Conservation (phyloP, 1,140 invertebrate genomes). For the Popillia japonica region DNA sequence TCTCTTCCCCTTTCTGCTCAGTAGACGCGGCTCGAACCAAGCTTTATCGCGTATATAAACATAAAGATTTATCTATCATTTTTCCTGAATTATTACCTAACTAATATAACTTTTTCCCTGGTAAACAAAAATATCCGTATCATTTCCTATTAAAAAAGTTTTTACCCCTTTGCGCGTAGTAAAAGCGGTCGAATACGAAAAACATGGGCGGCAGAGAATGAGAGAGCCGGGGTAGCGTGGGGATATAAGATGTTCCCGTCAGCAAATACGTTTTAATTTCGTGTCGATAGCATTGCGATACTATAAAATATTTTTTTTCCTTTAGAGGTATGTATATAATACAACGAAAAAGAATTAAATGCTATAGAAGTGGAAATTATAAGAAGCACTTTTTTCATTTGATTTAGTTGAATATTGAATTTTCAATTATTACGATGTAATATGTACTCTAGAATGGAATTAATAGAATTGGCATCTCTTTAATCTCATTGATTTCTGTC, state of each 20-base stretch:
- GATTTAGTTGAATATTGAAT: no score
- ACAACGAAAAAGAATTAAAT: not conserved
- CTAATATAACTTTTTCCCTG: constrained; percentile 29
- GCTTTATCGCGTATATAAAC: constrained; percentile 37
- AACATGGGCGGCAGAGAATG: not conserved
- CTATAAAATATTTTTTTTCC: no score
- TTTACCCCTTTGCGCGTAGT: not conserved
- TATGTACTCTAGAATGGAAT: no score
- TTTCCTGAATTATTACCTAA: constrained; percentile 36
- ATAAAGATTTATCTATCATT: constrained; percentile 38
- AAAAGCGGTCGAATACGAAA: not conserved
- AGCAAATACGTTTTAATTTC: not conserved
- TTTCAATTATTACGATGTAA: no score
- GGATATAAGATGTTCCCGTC: not conserved
- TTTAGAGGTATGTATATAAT: no score
- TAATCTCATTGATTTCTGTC: no score
- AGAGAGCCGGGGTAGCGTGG: not conserved
- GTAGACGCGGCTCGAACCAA: not conserved
- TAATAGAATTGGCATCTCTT: no score
- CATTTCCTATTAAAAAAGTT: constrained; percentile 25
- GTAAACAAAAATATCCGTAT: constrained; percentile 36
- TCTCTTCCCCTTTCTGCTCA: not conserved
- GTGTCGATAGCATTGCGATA: not conserved
- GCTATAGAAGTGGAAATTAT: not conserved
- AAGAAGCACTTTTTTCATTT: no score